These are phyloP conservation scores for Babylonia areolata DNA, from an alignment of 1,140 invertebrate genomes.

Conservation along the genomic window DNA sequence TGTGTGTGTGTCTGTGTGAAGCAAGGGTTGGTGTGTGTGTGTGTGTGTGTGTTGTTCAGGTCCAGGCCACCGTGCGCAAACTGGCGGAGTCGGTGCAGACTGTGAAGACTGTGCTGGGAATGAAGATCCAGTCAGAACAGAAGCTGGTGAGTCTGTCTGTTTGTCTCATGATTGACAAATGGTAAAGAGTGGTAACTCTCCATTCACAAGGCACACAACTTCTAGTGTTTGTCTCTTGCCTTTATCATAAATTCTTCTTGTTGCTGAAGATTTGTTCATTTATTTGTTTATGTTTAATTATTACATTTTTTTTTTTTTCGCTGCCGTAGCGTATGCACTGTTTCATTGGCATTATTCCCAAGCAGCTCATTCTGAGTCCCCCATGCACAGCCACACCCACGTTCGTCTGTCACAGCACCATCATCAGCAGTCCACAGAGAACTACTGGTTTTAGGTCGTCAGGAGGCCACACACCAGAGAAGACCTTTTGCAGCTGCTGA, in stretches of 20 bases:
- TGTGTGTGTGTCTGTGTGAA: too few relatives aligned
- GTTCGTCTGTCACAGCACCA: too few relatives aligned
- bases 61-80: conserved; percentile 66
- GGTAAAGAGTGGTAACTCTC: neutral
- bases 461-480: too few relatives aligned
- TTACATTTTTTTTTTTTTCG: too few relatives aligned
- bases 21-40: neutral
- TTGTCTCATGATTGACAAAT: neutral
- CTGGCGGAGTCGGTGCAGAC: conserved; percentile 74
- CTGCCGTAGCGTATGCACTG: too few relatives aligned
- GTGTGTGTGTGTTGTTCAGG: conserved; percentile 53
- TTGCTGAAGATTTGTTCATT: neutral
- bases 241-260: neutral
- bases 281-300: neutral
- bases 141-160: conserved; percentile 71
- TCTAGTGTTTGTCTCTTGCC: neutral
- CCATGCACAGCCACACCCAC: too few relatives aligned
- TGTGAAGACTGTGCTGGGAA: conserved; percentile 74
- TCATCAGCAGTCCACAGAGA: too few relatives aligned
- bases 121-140: conserved; percentile 76
- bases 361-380: too few relatives aligned
- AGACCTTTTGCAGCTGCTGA: too few relatives aligned
- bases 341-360: too few relatives aligned
- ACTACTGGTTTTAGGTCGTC: too few relatives aligned
- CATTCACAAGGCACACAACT: too few relatives aligned